A percentile compares a stretch with the other conserved stretches of the same genome.
Evolutionary conservation across 2,113 vertebrate genomes (phyloP).

Genomic region (Cavia porcellus): DNA sequence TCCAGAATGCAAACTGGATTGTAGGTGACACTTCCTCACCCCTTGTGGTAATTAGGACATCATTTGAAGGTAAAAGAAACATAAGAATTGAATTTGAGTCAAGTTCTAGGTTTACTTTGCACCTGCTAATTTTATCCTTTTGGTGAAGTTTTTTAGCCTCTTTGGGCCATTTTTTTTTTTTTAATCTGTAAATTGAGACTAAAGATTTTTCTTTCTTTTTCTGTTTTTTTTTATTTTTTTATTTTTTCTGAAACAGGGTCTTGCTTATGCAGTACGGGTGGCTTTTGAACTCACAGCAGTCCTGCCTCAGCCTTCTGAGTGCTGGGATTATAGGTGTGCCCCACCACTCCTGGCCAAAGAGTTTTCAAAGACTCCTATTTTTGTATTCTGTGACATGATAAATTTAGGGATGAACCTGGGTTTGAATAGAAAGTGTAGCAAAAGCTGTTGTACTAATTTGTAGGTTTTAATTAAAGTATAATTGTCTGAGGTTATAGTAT

Average conservation of each 20-base stretch:
- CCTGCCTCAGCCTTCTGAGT: neutral
- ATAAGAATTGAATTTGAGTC: neutral
- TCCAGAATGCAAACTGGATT: neutral
- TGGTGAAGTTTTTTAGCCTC: conserved; percentile 28
- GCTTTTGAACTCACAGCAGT: neutral
- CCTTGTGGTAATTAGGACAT: conserved; percentile 9
- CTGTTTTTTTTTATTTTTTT: neutral
- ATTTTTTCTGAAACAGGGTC: neutral
- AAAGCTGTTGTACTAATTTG: neutral
- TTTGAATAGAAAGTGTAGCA: neutral
- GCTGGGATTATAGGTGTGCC: neutral
- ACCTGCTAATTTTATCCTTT: neutral
- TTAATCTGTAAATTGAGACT: neutral
- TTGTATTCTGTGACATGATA: neutral
- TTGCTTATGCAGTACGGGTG: neutral
- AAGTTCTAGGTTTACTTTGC: neutral
- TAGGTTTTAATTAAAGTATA: conserved; percentile 19
- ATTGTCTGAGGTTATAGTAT: neutral
- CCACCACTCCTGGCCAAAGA: neutral
- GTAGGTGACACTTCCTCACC: neutral
- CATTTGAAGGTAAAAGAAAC: neutral
- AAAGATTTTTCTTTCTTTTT: neutral
- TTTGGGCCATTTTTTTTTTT: neutral
- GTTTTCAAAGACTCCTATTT: neutral
- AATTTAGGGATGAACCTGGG: neutral